Evolutionary conservation across 2,888 invertebrate genomes (phyloP).

Genomic region (Volucella inflata): DNA sequence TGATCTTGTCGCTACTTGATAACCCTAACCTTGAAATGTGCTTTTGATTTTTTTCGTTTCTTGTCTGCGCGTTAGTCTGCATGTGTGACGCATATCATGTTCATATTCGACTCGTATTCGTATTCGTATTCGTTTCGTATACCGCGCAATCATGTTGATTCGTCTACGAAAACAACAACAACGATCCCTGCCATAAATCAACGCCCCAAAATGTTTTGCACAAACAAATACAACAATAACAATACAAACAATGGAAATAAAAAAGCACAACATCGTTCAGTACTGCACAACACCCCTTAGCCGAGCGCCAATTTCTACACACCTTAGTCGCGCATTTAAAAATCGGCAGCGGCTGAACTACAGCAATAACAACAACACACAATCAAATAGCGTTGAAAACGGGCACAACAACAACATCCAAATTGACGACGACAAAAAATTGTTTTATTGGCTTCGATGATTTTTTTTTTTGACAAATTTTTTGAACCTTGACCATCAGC

Average conservation of each 20-base stretch:
- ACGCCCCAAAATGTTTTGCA: slow-evolving; percentile 56
- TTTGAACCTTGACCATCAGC: slow-evolving; percentile 73
- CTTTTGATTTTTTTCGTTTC: slow-evolving; percentile 40
- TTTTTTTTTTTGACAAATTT: slow-evolving; percentile 56
- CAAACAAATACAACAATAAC: slow-evolving; percentile 16
- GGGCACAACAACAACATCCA: slow-evolving; percentile 12
- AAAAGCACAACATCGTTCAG: slow-evolving; percentile 17
- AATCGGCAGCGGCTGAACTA: slow-evolving; percentile 38
- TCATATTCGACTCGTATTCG: slow-evolving; percentile 23
- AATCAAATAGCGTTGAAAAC: slow-evolving; percentile 61
- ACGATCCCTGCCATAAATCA: slow-evolving; percentile 36
- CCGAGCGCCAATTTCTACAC: not conserved
- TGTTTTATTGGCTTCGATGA: slow-evolving; percentile 34
- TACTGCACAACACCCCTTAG: slow-evolving; percentile 31
- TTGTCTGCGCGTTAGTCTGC: slow-evolving; percentile 44
- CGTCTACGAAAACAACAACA: slow-evolving; percentile 41
- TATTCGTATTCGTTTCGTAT: slow-evolving; percentile 16
- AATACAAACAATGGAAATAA: not conserved
- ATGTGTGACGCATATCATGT: slow-evolving; percentile 2
- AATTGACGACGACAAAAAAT: slow-evolving; percentile 22
- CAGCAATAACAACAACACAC: slow-evolving; percentile 15
- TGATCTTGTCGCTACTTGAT: slow-evolving; percentile 73
- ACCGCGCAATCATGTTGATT: slow-evolving; percentile 31
- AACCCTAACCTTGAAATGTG: slow-evolving; percentile 73
- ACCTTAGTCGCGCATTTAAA: slow-evolving; percentile 29